Conservation (phyloP, 1,140 invertebrate genomes). For the Heliconius eleuchia region DNA sequence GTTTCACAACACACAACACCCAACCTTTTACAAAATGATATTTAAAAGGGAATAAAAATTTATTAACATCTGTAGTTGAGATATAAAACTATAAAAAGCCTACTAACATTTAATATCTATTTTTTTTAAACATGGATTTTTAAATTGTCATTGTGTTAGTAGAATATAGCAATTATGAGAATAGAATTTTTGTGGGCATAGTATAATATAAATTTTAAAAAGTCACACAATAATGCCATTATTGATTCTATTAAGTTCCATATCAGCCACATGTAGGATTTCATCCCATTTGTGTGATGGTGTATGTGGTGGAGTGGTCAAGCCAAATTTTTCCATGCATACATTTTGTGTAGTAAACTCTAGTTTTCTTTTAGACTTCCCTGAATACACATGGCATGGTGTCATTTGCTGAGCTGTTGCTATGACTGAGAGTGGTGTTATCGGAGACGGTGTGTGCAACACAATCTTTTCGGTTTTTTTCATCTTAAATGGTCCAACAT, state of each 20-base stretch:
- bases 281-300: slow-evolving; percentile 80
- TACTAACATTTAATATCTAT: not conserved
- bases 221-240: slow-evolving; percentile 67
- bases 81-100: not conserved
- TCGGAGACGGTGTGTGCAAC: slow-evolving; percentile 59
- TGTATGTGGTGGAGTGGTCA: slow-evolving; percentile 72
- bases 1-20: not conserved
- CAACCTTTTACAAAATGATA: not conserved
- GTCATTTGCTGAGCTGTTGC: slow-evolving; percentile 55
- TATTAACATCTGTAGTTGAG: not conserved
- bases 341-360: slow-evolving; percentile 72
- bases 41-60: not conserved
- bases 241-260: slow-evolving; percentile 80
- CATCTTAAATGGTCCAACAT: slow-evolving; percentile 83
- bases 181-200: slow-evolving; percentile 24
- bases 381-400: slow-evolving; percentile 64
- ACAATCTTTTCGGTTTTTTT: slow-evolving; percentile 61
- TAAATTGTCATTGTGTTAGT: not conserved
- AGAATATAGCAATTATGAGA: not conserved
- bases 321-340: slow-evolving; percentile 55
- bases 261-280: slow-evolving; percentile 76
- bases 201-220: slow-evolving; percentile 18
- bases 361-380: slow-evolving; percentile 75
- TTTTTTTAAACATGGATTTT: not conserved
- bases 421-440: slow-evolving; percentile 65